Base-by-base conservation (phyloP, 2,888 invertebrate genomes). In the Nudaria mundana region DNA sequence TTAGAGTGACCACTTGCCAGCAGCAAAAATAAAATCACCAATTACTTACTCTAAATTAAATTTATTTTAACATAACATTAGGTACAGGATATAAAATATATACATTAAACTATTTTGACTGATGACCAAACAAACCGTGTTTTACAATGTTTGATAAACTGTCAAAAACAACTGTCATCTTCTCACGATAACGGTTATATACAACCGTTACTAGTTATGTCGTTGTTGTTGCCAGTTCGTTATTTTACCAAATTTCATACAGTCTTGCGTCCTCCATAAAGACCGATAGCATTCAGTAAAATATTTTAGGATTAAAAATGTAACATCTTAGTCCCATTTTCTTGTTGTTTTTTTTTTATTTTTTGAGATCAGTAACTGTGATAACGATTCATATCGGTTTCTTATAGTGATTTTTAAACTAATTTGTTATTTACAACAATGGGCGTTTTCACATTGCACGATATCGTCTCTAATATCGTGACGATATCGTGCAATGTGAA, bases 181-280 rank as follows among this genome's bases (percentile, higher is more conserved):
- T n/a, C n/a, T n/a, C n/a, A n/a, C n/a, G n/a, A n/a, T n/a, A n/a
- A n/a, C n/a, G n/a, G n/a, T n/a, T n/a, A n/a, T n/a, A n/a, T n/a
- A n/a, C n/a, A n/a, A n/a, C n/a, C n/a, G n/a, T n/a, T n/a, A n/a
- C n/a, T n/a, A n/a, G n/a, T n/a, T n/a, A n/a, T n/a, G n/a, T n/a
- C 26, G 42, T 28, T 2, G 14, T 25, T 44, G 48, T 41, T 56
- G 40, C 38, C 51, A 28, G 36, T 20, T 44, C n/a, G n/a, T 43
- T 33, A 20, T 41, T 52, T 61, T 42, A 56, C 59, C 53, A 56
- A 46, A 54, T 54, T 34, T 56, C 56, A 61, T 63, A 67, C 72
- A 76, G 75, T 75, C 79, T 79, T 75, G 52, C 79, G 82, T 83
- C 82, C 83, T 80, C 79, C 52, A 18, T 48, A 48, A 75, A 80